Evolutionary conservation across 2,888 invertebrate genomes (phyloP), one percentile per base, ranked within the genome.

Genomic region (Linyphia triangularis): DNA sequence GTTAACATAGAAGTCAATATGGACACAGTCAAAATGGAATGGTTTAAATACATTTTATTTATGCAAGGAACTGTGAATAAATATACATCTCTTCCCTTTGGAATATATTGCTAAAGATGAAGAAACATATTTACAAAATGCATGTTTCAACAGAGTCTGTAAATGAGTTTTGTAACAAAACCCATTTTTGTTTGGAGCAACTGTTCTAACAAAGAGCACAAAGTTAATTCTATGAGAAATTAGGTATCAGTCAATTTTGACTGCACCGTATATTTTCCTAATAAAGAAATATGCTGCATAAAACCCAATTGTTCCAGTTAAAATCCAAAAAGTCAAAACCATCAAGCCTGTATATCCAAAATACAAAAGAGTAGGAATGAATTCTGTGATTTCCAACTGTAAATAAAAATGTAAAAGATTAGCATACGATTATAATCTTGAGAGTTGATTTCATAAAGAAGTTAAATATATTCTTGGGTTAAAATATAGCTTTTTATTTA

Each of bases 281-380:
- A 99, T 98, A 92, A 99, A 99, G 97, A 98, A 98, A 94, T 99
- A 99, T 93, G 98, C 98, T 73, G 99, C 97, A 93, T 98, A 97
- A 94, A 99, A 99, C 61, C 99, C 99, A 92, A 99, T 98, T 59
- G 98, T 94, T 90, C 95, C 99, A 89, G 99, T 99, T 81, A 99
- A 94, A 73, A 99, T 94, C 95, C 99, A 99, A 94, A 99, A 99
- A 75, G 99, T 94, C 93, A 99, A 98, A 90, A 99, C 99, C 96
- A 99, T 99, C 91, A 99, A 98, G 91, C 97, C 93, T 2, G 99
- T 99, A 93, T 99, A 99, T 79, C 99, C 98, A 93, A 99, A 99
- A 94, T 99, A 99, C 59, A 99, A 95, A 94, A 99, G 97, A 61
- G 96, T 98, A 59, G 98, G 99, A 37, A 98, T 96, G 65, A 96